A percentile compares a stretch with the other conserved stretches of the same genome.
Conservation (phyloP, 1,140 invertebrate species). For the Orchesella cincta region DNA sequence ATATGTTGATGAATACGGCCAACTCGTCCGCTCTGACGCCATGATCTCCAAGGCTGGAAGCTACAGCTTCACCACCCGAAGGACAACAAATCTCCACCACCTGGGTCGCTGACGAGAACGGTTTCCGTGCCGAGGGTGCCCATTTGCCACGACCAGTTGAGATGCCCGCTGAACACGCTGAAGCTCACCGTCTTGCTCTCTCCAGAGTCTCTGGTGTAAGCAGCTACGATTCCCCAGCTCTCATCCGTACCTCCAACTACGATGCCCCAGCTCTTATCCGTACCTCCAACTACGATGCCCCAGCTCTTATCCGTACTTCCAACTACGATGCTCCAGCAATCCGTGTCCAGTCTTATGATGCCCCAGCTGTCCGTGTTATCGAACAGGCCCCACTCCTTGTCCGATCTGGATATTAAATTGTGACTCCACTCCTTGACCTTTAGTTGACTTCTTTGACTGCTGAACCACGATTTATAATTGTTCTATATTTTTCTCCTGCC, state of each 20-base stretch:
- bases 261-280: neutral
- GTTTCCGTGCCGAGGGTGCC: constrained; percentile 51
- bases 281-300: neutral
- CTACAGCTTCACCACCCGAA: neutral
- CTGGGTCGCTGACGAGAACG: constrained; percentile 74
- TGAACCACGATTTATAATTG: too few species aligned
- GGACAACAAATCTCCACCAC: neutral
- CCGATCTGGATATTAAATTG: neutral
- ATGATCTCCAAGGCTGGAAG: neutral
- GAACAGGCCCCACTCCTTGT: neutral
- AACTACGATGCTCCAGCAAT: neutral
- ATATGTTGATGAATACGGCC: neutral
- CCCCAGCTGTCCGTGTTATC: neutral
- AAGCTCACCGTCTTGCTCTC: neutral
- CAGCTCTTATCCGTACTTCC: neutral
- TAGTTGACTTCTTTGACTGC: neutral
- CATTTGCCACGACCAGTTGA: constrained; percentile 43
- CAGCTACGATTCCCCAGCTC: neutral
- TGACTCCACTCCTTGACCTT: too few species aligned
- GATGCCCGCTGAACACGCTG: neutral
- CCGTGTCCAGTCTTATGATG: neutral
- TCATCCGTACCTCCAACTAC: neutral
- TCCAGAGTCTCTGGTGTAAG: neutral
- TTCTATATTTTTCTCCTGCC: too few species aligned
- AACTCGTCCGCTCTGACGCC: neutral